These are phyloP conservation scores for Platalea minor DNA, from an alignment of 2,797 vertebrate genomes.

Conservation along the genomic window DNA sequence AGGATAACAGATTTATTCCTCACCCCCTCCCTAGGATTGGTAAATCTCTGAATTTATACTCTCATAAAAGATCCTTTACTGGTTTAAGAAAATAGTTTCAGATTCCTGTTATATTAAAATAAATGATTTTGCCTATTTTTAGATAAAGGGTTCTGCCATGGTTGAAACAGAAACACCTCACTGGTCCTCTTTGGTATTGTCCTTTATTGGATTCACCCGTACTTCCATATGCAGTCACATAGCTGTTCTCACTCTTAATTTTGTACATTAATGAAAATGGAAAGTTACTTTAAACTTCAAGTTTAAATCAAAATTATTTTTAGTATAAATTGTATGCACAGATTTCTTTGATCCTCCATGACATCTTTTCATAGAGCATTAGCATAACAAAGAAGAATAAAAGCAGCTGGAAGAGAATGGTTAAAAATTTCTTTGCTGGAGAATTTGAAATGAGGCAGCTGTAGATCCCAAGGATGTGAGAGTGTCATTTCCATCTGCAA, in stretches of 20 bases:
- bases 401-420: slow-evolving; percentile 16
- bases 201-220: background rate
- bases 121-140: background rate
- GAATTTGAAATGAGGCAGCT: slow-evolving; percentile 34
- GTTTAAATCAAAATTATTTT: slow-evolving; percentile 31
- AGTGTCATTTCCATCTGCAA: background rate
- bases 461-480: background rate
- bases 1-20: background rate
- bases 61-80: background rate
- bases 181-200: background rate
- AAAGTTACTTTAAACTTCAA: slow-evolving; percentile 13
- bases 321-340: slow-evolving; percentile 1
- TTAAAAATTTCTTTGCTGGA: background rate
- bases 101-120: background rate
- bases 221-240: background rate
- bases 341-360: slow-evolving; percentile 10
- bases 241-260: background rate
- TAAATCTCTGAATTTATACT: background rate
- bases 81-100: background rate
- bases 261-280: background rate
- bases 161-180: background rate
- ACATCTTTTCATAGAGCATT: slow-evolving; percentile 6
- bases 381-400: slow-evolving; percentile 47
- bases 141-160: background rate
- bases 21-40: accelerated